A percentile compares a stretch with the other conserved stretches of the same genome.
These are phyloP conservation scores for Lochmaea crataegi DNA, from an alignment of 2,888 invertebrate species.

Conservation along the genomic window DNA sequence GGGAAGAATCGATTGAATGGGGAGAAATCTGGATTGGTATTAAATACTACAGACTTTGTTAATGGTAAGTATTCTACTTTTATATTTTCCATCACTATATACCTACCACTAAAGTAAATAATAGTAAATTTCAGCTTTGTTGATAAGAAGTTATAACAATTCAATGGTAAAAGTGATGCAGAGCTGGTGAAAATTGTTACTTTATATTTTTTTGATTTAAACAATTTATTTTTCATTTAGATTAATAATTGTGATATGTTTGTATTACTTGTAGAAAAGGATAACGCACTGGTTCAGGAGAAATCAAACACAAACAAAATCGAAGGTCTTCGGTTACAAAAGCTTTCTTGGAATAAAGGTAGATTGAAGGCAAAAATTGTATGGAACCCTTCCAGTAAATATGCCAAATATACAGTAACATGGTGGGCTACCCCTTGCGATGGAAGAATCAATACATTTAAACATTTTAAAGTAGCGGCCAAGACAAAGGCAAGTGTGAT, in stretches of 20 bases:
- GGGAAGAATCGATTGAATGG: conserved; percentile 77
- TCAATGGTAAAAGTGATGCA: too few species aligned
- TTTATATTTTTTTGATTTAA: background rate
- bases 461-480: conserved; percentile 66
- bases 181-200: background rate
- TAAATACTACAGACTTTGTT: conserved; percentile 74
- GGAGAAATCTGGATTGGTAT: conserved; percentile 76
- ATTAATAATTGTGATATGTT: background rate
- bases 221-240: background rate
- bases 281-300: conserved; percentile 31
- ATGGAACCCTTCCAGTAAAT: conserved; percentile 57
- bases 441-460: conserved; percentile 62
- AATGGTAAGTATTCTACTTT: conserved; percentile 56
- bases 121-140: too few species aligned
- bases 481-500: conserved; percentile 67
- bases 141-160: too few species aligned
- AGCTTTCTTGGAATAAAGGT: conserved; percentile 59
- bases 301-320: conserved; percentile 46
- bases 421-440: conserved; percentile 63
- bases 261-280: conserved; percentile 21
- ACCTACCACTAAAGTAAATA: too few species aligned
- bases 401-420: conserved; percentile 57
- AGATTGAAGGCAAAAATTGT: conserved; percentile 59
- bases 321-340: conserved; percentile 59
- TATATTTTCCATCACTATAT: background rate